phyloP scores from a whole-genome alignment of 2,113 vertebrate genomes.

The Heterochromis multidens region DNA sequence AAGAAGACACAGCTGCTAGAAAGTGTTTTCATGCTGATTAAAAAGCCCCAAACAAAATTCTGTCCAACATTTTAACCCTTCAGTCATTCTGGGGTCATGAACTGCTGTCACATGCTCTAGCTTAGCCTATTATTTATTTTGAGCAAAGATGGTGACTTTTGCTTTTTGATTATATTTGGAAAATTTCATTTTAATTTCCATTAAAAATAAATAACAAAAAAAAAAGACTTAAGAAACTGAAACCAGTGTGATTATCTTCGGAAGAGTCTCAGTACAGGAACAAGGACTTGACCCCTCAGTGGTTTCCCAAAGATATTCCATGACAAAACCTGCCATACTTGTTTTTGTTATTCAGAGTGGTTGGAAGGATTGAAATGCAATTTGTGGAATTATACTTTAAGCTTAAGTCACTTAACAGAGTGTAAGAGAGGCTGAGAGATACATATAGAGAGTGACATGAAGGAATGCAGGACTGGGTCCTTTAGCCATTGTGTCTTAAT shows the following conservation, averaged over 20 bases:
- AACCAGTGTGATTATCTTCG: not conserved
- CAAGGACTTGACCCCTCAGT: fast-evolving
- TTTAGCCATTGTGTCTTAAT: slow-evolving; percentile 85
- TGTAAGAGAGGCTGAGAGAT: not conserved
- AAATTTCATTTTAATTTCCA: not conserved
- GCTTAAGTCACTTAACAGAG: not conserved
- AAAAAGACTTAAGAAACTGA: fast-evolving
- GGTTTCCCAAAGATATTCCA: not conserved
- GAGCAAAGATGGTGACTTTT: not conserved
- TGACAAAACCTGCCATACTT: fast-evolving
- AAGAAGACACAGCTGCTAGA: not conserved
- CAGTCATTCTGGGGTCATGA: not conserved
- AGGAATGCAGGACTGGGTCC: slow-evolving; percentile 43
- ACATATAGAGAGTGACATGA: not conserved
- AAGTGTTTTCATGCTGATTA: not conserved
- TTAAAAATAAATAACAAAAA: not conserved
- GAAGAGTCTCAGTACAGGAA: not conserved
- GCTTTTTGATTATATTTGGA: not conserved
- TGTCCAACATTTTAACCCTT: not conserved
- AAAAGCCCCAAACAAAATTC: not conserved
- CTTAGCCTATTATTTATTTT: not conserved
- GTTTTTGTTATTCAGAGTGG: too few relatives aligned
- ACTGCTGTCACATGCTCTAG: not conserved
- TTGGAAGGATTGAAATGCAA: not conserved
- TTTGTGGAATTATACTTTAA: not conserved